Evolutionary conservation across 2,113 vertebrate species (phyloP), one percentile per base, ranked within the genome.

Genomic region (Melozone crissalis): DNA sequence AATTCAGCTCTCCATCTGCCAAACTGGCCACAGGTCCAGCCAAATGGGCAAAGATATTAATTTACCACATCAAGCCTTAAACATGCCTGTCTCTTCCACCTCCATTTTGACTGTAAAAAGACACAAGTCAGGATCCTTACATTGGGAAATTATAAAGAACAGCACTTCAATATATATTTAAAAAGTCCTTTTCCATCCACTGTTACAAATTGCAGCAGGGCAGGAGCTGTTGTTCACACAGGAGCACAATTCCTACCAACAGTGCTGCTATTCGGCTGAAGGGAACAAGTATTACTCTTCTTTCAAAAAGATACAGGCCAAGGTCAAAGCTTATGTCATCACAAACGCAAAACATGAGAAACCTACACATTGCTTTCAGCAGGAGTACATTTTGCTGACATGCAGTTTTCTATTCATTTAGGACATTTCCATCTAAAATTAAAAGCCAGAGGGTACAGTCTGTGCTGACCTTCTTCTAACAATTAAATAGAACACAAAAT

Each of bases 251-350:
- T 86, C 61, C 65, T 69, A 65, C 47, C 66, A 66, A 39, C 47
- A 59, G 49, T 3, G 5, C 39, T 74, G 82, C 87, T 93, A 52
- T 90, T 83, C 89, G 55, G 77, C 95, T 91, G 87, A 91, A 87
- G 57, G 63, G 95, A 97, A 93, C 67, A 93, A 96, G 79, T 10
- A 37, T 37, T 91, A 43, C 59, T 82, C 44, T 85, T 75, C 83
- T 83, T 95, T 80, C 84, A 69, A 35, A 92, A 90, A 84, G 76
- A 90, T 89, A 84, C 73, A 84, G 83, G 69, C 84, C 94, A 97
- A 97, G 97, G 96, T 97, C 96, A 97, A 94, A 94, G 90, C 96
- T 97, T 95, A 39, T 92, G 85, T 95, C 94, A 97, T 95, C 97
- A 95, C 84, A 95, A 97, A 95, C 1, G 39, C 90, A 94, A 90